Evolutionary conservation across 2,888 invertebrate genomes (phyloP).

Genomic region (Cartodere bifasciata): DNA sequence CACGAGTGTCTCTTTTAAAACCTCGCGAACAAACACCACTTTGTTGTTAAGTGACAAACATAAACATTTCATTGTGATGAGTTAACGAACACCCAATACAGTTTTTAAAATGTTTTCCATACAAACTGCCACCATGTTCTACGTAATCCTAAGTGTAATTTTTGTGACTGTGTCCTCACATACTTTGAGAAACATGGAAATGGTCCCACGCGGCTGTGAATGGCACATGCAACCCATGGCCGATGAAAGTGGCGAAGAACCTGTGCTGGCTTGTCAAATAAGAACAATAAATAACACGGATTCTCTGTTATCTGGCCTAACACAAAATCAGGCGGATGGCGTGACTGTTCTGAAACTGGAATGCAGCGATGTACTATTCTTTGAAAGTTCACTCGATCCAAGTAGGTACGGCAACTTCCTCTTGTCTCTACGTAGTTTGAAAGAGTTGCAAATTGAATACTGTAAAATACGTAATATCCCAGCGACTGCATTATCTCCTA

Average conservation of each 20-base stretch:
- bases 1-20: slow-evolving; percentile 4
- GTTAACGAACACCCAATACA: slow-evolving; percentile 12
- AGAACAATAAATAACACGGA: slow-evolving; percentile 59
- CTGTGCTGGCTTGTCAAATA: slow-evolving; percentile 54
- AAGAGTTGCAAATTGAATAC: slow-evolving; percentile 56
- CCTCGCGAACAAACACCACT: too few species aligned
- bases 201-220: slow-evolving; percentile 58
- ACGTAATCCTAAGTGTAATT: slow-evolving; percentile 19
- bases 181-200: slow-evolving; percentile 38
- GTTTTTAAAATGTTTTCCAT: slow-evolving; percentile 9
- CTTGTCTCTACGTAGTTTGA: slow-evolving; percentile 49
- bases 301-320: slow-evolving; percentile 54
- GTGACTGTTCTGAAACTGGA: slow-evolving; percentile 54
- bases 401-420: slow-evolving; percentile 38
- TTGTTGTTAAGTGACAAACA: too few species aligned
- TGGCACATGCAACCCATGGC: slow-evolving; percentile 49
- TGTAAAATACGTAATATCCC: slow-evolving; percentile 68
- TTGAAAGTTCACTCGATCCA: slow-evolving; percentile 54
- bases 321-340: slow-evolving; percentile 53
- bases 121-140: slow-evolving; percentile 16
- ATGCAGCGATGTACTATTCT: slow-evolving; percentile 63
- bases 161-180: slow-evolving; percentile 22
- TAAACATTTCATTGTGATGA: slow-evolving; percentile 16
- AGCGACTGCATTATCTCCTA: slow-evolving; percentile 52
- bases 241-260: slow-evolving; percentile 40